Conservation (phyloP, 35 echinoderm and acorn worm genomes). For the Stichopus chloronotus region DNA sequence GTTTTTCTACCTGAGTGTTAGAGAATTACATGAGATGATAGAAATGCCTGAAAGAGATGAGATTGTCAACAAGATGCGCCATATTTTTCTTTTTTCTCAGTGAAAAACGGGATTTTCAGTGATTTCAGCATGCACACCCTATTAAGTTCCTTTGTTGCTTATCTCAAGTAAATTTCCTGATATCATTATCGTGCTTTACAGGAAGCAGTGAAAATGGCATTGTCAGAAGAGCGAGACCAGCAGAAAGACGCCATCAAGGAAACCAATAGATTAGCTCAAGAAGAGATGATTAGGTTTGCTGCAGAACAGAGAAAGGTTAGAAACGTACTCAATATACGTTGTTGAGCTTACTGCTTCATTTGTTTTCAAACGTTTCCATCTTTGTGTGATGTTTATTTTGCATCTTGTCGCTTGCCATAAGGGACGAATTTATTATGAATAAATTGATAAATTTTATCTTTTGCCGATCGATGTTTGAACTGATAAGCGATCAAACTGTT, state of each 20-base stretch:
- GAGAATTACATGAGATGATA: too few species aligned
- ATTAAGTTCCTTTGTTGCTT: too few species aligned
- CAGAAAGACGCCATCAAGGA: slow-evolving; percentile 5
- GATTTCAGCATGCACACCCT: too few species aligned
- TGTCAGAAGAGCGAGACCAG: slow-evolving; percentile 24
- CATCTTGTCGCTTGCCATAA: not conserved
- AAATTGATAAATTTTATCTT: not conserved
- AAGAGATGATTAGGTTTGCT: slow-evolving; percentile 21
- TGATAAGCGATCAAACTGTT: not conserved
- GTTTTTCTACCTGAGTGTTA: too few species aligned
- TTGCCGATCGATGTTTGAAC: not conserved
- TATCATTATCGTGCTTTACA: not conserved
- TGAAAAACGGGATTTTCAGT: too few species aligned
- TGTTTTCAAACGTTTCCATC: not conserved
- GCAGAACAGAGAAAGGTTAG: slow-evolving; percentile 37
- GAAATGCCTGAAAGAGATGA: too few species aligned
- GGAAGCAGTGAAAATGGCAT: slow-evolving; percentile 30
- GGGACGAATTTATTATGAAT: not conserved
- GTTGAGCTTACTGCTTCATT: not conserved
- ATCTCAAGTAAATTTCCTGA: too few species aligned
- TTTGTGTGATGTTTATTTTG: not conserved
- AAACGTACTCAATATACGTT: not conserved
- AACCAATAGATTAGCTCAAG: slow-evolving; percentile 10
- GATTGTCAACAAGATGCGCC: too few species aligned
- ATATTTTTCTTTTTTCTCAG: too few species aligned